Percentiles rank a stretch among this genome's conserved stretches.
Conservation (phyloP, 2,888 invertebrate species). For the Embidobia sp. region DNA sequence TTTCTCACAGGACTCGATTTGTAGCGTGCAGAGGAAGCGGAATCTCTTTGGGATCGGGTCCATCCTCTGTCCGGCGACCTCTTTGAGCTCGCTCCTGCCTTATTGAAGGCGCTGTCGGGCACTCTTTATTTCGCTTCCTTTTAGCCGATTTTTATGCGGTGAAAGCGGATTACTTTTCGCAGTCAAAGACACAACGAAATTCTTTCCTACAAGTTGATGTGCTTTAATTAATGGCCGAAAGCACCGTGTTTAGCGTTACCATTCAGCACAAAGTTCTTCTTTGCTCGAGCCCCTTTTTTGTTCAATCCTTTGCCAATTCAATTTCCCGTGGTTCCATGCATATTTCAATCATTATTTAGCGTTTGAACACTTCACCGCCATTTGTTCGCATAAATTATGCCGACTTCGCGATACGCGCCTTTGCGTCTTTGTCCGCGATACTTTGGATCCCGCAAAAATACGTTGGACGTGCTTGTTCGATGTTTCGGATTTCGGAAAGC, state of each 20-base stretch:
- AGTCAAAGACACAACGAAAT: conserved; percentile 61
- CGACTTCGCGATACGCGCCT: conserved; percentile 4
- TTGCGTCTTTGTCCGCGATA: background rate
- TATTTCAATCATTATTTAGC: conserved; percentile 40
- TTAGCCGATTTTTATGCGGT: conserved; percentile 17
- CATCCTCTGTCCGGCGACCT: too few relatives aligned
- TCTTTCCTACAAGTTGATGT: conserved; percentile 59
- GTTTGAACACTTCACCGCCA: conserved; percentile 12
- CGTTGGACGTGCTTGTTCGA: too few relatives aligned
- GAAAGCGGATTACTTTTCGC: conserved; percentile 60
- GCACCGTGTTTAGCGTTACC: conserved; percentile 26
- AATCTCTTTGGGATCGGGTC: conserved; percentile 22
- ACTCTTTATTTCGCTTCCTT: conserved; percentile 13
- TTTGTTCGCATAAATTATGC: conserved; percentile 27
- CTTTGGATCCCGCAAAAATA: too few relatives aligned
- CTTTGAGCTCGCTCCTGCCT: conserved; percentile 36
- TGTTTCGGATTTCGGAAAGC: too few relatives aligned
- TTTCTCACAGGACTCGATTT: conserved; percentile 43
- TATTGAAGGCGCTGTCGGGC: conserved; percentile 31
- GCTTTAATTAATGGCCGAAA: conserved; percentile 58
- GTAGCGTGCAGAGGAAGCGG: conserved; percentile 12
- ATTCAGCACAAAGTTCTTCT: conserved; percentile 23
- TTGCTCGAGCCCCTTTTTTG: conserved; percentile 22
- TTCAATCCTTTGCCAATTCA: conserved; percentile 34
- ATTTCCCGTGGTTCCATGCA: conserved; percentile 42